Percentiles rank a stretch among this genome's conserved stretches.
Evolutionary conservation across 1,140 invertebrate species (phyloP).

Genomic region (Sinonovacula constricta): DNA sequence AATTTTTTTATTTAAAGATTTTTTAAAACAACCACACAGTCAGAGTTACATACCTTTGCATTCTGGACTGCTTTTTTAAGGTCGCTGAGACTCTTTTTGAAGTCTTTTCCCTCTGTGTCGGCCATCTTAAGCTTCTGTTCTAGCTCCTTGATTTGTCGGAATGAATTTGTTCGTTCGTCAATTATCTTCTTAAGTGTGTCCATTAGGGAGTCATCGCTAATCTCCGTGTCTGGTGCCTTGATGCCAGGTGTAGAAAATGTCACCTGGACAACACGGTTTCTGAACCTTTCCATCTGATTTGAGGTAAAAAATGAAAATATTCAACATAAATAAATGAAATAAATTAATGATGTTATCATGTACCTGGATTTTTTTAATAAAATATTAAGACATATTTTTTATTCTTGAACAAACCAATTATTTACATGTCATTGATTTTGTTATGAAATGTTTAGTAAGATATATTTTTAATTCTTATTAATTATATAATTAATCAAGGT

Average conservation of each 20-base stretch:
- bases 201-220: conserved; percentile 75
- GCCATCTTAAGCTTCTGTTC: conserved; percentile 65
- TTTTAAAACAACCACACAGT: no score
- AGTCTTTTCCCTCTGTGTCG: conserved; percentile 62
- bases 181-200: conserved; percentile 73
- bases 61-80: conserved; percentile 60
- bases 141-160: conserved; percentile 66
- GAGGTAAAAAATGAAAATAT: no score
- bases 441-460: no score
- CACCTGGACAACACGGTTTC: conserved; percentile 74
- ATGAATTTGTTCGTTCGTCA: conserved; percentile 70
- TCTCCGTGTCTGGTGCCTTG: conserved; percentile 72
- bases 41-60: conserved; percentile 37
- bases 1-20: no score
- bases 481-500: no score
- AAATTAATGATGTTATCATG: no score
- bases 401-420: no score
- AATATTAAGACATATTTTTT: no score
- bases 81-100: conserved; percentile 64
- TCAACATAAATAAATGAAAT: no score
- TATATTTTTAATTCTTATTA: no score
- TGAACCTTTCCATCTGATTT: conserved; percentile 75
- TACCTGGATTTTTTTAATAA: no score
- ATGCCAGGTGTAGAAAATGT: conserved; percentile 75
- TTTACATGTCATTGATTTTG: no score